A percentile compares a stretch with the other conserved stretches of the same genome.
phyloP scores from a whole-genome alignment of 2,797 vertebrate species.

The Sebastiscus tertius region DNA sequence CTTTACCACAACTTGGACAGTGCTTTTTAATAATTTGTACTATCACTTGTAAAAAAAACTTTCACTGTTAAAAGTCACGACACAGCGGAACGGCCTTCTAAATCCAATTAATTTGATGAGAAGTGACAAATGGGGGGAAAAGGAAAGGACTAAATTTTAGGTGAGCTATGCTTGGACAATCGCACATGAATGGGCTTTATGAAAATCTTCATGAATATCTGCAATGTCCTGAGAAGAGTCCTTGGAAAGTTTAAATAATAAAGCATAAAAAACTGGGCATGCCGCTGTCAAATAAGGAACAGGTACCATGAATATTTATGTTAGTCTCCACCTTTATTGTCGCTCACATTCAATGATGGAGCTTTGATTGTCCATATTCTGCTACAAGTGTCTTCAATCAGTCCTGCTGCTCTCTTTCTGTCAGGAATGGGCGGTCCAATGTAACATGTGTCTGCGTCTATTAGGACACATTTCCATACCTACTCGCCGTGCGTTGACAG shows the following conservation, averaged over 20 bases:
- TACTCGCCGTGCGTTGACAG: conserved; percentile 15
- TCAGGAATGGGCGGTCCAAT: conserved; percentile 44
- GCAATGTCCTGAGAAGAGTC: background rate
- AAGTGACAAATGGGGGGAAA: background rate
- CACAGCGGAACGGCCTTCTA: background rate
- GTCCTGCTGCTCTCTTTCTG: conserved; percentile 62
- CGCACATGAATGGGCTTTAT: background rate
- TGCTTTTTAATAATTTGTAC: conserved; percentile 1
- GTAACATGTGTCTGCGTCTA: background rate
- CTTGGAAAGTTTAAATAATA: background rate
- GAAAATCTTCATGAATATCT: background rate
- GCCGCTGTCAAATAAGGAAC: background rate
- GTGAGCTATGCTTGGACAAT: background rate
- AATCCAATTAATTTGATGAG: conserved; percentile 41
- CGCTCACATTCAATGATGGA: background rate
- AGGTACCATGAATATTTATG: background rate
- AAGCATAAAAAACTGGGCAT: background rate
- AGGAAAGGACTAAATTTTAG: background rate
- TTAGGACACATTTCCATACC: conserved; percentile 58
- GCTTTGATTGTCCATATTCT: conserved; percentile 20
- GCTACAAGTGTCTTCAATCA: conserved; percentile 20
- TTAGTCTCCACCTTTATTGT: conserved; percentile 7
- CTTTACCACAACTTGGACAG: background rate
- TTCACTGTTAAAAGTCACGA: background rate
- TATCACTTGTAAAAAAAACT: background rate